phyloP scores from a whole-genome alignment of 2,113 vertebrate genomes.

The Leuciscus idus region DNA sequence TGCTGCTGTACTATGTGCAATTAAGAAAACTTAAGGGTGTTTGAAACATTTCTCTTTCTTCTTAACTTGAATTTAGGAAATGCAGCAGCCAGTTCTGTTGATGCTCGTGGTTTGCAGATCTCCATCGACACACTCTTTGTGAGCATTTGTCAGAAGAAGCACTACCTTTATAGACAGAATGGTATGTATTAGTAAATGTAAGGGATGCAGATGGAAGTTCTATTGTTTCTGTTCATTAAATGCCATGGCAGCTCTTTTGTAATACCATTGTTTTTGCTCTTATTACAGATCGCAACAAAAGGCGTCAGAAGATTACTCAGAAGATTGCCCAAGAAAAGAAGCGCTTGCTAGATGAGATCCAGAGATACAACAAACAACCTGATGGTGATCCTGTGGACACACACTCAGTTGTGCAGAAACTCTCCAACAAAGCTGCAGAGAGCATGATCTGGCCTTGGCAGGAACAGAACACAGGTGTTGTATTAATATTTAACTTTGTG shows the following conservation, averaged over 20 bases:
- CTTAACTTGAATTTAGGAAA: background rate
- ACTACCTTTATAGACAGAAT: constrained; percentile 13
- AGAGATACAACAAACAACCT: constrained; percentile 30
- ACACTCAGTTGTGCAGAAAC: constrained; percentile 34
- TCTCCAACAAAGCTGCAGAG: constrained; percentile 23
- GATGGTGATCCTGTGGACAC: constrained; percentile 6
- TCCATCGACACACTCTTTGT: constrained; percentile 3
- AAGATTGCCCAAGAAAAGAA: constrained; percentile 36
- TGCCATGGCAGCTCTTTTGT: background rate
- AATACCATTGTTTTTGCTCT: constrained; percentile 13
- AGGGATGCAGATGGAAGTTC: background rate
- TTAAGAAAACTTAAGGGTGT: background rate
- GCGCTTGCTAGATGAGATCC: constrained; percentile 22
- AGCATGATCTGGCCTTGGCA: constrained; percentile 38
- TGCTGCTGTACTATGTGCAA: background rate
- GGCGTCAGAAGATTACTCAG: constrained; percentile 6
- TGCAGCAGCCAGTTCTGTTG: background rate
- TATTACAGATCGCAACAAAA: constrained; percentile 28
- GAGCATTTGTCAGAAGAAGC: background rate
- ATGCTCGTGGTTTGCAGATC: background rate
- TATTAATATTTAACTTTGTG: background rate
- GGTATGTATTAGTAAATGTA: background rate
- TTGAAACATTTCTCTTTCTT: background rate
- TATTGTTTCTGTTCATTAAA: background rate
- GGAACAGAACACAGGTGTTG: constrained; percentile 21